Conservation (phyloP, 2,113 vertebrate species). For the Sinosuthora webbiana region DNA sequence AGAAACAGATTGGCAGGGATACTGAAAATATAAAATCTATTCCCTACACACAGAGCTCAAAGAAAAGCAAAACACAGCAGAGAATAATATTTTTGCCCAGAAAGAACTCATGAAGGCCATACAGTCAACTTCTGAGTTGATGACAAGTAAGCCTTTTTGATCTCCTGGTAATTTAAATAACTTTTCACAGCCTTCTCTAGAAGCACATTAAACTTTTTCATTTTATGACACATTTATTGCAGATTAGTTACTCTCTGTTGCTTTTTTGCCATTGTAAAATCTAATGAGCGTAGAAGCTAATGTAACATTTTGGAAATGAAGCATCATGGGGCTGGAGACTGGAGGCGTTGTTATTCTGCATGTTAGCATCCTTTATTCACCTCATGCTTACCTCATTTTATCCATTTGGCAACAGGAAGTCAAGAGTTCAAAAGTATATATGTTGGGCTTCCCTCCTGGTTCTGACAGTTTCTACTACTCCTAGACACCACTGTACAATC, state of each 20-base stretch:
- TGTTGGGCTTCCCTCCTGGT: neutral
- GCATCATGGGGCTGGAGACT: neutral
- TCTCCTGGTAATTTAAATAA: constrained; percentile 15
- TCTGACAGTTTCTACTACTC: neutral
- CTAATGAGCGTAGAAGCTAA: constrained; percentile 38
- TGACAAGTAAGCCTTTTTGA: constrained; percentile 33
- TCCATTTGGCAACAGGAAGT: neutral
- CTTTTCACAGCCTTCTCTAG: constrained; percentile 6
- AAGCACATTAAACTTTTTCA: constrained; percentile 11
- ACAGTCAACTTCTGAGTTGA: neutral
- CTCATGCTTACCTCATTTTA: neutral
- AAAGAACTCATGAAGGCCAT: neutral
- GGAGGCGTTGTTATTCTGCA: neutral
- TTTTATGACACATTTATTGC: constrained; percentile 43
- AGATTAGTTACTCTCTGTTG: constrained; percentile 23
- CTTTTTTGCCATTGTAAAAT: constrained; percentile 39
- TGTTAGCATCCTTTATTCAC: neutral
- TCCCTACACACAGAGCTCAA: neutral
- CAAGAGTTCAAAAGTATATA: neutral
- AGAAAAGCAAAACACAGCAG: neutral
- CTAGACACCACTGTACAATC: neutral
- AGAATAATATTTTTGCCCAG: neutral
- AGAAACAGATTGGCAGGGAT: constrained; percentile 26
- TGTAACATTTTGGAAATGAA: constrained; percentile 45
- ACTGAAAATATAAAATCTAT: neutral